Percentiles rank a stretch among this genome's conserved stretches.
These are phyloP conservation scores for Lichenostomus cassidix DNA, from an alignment of 2,113 vertebrate genomes.

Conservation along the genomic window DNA sequence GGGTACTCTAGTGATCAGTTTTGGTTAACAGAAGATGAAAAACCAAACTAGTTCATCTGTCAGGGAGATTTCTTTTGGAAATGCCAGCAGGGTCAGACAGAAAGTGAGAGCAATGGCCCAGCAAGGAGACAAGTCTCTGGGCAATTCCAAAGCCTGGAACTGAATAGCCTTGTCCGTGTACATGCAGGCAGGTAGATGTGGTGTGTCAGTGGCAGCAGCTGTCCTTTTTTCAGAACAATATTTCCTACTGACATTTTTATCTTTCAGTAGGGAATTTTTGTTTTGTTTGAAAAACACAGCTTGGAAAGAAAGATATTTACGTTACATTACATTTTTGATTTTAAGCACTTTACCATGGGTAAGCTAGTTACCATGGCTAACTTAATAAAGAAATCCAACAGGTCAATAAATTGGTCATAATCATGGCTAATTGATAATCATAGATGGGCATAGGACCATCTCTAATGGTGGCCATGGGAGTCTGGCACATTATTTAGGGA, in stretches of 20 bases:
- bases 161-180: fast-evolving
- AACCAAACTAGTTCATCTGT: not conserved
- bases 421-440: not conserved
- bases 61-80: not conserved
- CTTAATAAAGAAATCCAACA: not conserved
- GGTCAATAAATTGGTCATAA: not conserved
- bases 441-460: not conserved
- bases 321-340: not conserved
- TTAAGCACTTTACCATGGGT: not conserved
- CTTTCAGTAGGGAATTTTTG: not conserved
- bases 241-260: not conserved
- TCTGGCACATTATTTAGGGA: not conserved
- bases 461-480: not conserved
- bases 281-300: not conserved
- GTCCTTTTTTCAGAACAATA: not conserved
- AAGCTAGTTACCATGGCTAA: not conserved
- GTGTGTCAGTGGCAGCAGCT: not conserved
- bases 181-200: fast-evolving
- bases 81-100: not conserved
- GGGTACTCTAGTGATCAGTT: not conserved
- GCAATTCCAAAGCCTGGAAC: not conserved
- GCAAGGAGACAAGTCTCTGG: not conserved
- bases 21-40: not conserved
- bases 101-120: not conserved
- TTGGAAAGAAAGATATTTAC: not conserved